Base-by-base conservation (phyloP, 2,888 invertebrate genomes). In the Mantis religiosa region DNA sequence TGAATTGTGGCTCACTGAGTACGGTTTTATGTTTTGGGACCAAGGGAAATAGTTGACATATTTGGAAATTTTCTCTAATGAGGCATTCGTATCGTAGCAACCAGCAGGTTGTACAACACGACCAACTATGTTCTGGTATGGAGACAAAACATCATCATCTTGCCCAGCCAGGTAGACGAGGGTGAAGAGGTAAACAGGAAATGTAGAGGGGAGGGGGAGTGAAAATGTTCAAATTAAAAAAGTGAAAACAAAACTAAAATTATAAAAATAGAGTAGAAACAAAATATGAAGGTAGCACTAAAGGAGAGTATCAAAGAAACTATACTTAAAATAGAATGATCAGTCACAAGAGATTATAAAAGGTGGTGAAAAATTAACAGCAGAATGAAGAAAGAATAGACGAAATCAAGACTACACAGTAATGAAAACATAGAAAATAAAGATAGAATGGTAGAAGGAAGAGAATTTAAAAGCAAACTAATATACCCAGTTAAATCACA, bases 31-130 rank as follows among this genome's bases (percentile, higher is more conserved):
- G 86, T 86, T 20, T 27, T 81, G 41, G 27, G 82, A 82, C 34
- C 81, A n/a, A 15, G 82, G 87, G 87, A 87, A 87, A 87, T 87
- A 82, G 82, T 87, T 82, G 87, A 87, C 87, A 87, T 87, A 87
- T 87, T 87, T 87, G 82, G 82, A 82, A 82, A 87, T 82, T 87
- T 87, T 87, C 87, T 87, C 82, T 87, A 87, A 87, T 87, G 87
- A 87, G 71, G 82, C 54, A 87, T 34, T 71, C 82, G 34, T n/a
- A 41, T 20, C 3, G 20, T 20, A 71, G 54, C 54, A 71, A 71
- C 54, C 54, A 20, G 54, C 54, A 71, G 54, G 54, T 71, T 71
- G 54, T 71, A 71, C 54, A 71, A 71, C 54, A 71, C 54, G 54
- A 8, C 15, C 20, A 71, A 71, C 54, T 20, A 25, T 71, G 54